Evolutionary conservation across 2,113 vertebrate species (phyloP).

Genomic region (Acrocephalus kingi): DNA sequence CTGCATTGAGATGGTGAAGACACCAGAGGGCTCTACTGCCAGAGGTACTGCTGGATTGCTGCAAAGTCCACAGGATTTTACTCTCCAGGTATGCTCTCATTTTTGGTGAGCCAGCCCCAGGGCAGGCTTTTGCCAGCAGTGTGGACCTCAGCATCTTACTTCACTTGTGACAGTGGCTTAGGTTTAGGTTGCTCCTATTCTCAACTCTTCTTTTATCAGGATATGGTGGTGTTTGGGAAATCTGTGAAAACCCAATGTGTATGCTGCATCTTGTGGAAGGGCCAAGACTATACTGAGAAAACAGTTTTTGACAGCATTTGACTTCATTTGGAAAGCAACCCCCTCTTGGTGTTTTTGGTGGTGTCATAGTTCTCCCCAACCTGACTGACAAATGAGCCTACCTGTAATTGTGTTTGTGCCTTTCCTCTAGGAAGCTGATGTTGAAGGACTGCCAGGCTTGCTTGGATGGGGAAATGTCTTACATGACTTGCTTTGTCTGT

Average conservation of each 20-base stretch:
- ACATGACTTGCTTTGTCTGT: neutral
- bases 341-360: neutral
- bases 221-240: neutral
- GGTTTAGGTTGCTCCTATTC: neutral
- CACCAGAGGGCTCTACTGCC: slow-evolving; percentile 48
- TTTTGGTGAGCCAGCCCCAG: neutral
- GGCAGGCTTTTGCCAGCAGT: neutral
- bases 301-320: neutral
- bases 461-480: neutral
- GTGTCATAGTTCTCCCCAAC: neutral
- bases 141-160: neutral
- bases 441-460: neutral
- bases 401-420: neutral
- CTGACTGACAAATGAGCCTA: neutral
- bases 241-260: neutral
- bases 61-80: neutral
- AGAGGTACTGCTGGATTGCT: neutral
- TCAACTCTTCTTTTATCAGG: neutral
- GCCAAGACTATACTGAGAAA: neutral
- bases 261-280: neutral
- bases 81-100: neutral
- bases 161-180: neutral
- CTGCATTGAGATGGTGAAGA: slow-evolving; percentile 12
- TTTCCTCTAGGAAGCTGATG: slow-evolving; percentile 11
- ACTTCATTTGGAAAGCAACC: neutral